Percentiles rank a stretch among this genome's conserved stretches.
Conservation (phyloP, 2,888 invertebrate species). For the Eretmocerus hayati region DNA sequence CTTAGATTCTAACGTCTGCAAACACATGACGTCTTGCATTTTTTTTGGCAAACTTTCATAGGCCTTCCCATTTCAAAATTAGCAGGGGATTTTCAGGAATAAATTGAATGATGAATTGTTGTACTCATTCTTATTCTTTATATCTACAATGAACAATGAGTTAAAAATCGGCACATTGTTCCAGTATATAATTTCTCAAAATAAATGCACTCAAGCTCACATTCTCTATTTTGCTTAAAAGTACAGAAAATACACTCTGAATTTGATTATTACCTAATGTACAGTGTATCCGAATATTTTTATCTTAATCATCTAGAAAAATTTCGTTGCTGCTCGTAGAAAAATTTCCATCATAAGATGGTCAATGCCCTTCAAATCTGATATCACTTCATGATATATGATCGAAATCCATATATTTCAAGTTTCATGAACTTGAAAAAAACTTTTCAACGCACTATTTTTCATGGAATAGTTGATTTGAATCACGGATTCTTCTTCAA, state of each 20-base stretch:
- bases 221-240: no score
- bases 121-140: constrained; percentile 21
- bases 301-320: no score
- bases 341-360: constrained; percentile 16
- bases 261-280: no score
- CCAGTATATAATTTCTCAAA: constrained; percentile 19
- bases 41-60: no score
- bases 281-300: constrained; percentile 13
- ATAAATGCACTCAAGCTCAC: constrained; percentile 15
- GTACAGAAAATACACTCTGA: no score
- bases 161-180: constrained; percentile 19
- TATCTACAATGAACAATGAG: constrained; percentile 21
- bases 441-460: constrained; percentile 6
- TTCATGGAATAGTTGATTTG: constrained; percentile 12
- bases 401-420: constrained; percentile 14
- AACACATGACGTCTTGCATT: no score
- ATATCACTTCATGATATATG: no score
- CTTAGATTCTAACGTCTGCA: no score
- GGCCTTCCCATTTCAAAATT: no score
- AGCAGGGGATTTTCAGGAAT: constrained; percentile 10
- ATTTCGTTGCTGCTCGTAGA: constrained; percentile 4
- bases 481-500: constrained; percentile 12
- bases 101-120: constrained; percentile 4
- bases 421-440: no score
- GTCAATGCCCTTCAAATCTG: no score